A percentile compares a stretch with the other conserved stretches of the same genome.
Evolutionary conservation across 2,113 vertebrate species (phyloP).

Genomic region (Cairina moschata): DNA sequence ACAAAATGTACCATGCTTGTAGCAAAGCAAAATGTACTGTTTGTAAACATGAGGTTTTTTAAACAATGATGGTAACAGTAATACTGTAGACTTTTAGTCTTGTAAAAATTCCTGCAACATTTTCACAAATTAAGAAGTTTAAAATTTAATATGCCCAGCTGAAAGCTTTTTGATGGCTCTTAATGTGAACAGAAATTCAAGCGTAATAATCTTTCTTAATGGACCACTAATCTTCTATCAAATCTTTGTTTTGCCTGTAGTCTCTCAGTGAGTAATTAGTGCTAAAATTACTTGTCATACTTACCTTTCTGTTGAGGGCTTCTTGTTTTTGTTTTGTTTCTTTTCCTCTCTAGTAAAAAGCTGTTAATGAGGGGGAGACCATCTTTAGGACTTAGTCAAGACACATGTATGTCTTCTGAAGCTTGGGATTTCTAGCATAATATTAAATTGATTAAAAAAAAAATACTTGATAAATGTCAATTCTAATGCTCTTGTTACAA

Average conservation of each 20-base stretch:
- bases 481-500: not conserved
- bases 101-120: not conserved
- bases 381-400: not conserved
- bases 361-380: not conserved
- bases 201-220: not conserved
- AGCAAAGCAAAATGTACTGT: not conserved
- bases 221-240: not conserved
- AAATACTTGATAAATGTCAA: not conserved
- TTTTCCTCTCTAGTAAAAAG: not conserved
- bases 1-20: not conserved
- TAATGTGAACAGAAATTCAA: not conserved
- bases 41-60: not conserved
- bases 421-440: not conserved
- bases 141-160: not conserved
- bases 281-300: not conserved
- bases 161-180: constrained; percentile 34
- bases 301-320: not conserved
- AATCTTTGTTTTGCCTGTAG: not conserved
- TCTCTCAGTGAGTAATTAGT: not conserved
- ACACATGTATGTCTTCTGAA: not conserved
- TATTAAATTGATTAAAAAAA: not conserved
- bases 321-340: not conserved
- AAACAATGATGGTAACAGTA: not conserved
- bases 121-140: not conserved
- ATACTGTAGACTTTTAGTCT: not conserved